Conservation (phyloP, 2,888 invertebrate species). For the Eristalinus sepulchralis region DNA sequence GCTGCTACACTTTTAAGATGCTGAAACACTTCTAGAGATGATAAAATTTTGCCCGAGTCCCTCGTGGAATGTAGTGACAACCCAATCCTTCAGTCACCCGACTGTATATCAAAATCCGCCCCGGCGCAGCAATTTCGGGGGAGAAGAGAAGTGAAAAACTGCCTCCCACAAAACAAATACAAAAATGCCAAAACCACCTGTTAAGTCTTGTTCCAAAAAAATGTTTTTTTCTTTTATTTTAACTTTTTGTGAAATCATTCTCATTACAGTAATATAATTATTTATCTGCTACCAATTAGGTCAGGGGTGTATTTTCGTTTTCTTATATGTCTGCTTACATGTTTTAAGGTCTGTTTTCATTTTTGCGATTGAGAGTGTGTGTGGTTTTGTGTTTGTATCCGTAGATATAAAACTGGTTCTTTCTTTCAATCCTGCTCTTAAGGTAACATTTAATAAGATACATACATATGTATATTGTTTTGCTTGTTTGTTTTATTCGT, state of each 20-base stretch:
- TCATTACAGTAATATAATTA: slow-evolving; percentile 40
- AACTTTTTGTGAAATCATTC: slow-evolving; percentile 33
- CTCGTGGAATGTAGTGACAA: too few relatives aligned
- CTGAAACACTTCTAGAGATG: too few relatives aligned
- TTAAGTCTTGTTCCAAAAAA: slow-evolving; percentile 55
- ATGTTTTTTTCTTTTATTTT: slow-evolving; percentile 35
- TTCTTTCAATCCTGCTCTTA: background rate
- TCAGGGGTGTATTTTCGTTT: slow-evolving; percentile 33
- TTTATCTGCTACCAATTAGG: slow-evolving; percentile 27
- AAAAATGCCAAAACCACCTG: background rate
- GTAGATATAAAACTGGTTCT: background rate
- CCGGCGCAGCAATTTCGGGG: too few relatives aligned
- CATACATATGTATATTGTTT: slow-evolving; percentile 8
- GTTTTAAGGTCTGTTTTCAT: background rate
- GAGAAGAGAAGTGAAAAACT: too few relatives aligned
- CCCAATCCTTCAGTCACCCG: too few relatives aligned
- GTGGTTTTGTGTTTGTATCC: background rate
- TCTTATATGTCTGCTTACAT: background rate
- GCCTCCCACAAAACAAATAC: background rate
- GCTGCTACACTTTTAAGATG: too few relatives aligned
- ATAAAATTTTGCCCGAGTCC: too few relatives aligned
- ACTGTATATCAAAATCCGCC: too few relatives aligned
- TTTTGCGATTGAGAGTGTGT: slow-evolving; percentile 43
- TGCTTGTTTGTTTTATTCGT: background rate
- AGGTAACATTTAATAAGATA: slow-evolving; percentile 17